Evolutionary conservation across 2,797 vertebrate species (phyloP).

Genomic region (Melanotaenia parkinsoni): DNA sequence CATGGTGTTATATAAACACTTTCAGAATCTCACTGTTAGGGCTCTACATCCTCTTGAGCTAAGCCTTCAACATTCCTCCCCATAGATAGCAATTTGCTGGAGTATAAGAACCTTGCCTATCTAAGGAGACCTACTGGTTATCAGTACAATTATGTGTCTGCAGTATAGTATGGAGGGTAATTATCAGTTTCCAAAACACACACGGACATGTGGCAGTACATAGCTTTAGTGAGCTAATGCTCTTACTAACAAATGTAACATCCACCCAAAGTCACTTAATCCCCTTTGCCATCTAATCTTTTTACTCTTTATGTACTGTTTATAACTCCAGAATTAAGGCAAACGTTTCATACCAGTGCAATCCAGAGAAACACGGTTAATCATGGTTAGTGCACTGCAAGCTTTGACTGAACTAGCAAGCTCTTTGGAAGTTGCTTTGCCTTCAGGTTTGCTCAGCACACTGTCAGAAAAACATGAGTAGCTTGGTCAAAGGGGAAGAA

Average conservation of each 20-base stretch:
- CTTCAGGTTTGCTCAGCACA: constrained; percentile 1
- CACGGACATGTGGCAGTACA: not conserved
- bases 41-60: constrained; percentile 33
- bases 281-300: not conserved
- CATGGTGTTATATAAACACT: constrained; percentile 65
- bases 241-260: not conserved
- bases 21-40: constrained; percentile 38
- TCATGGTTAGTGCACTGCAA: not conserved
- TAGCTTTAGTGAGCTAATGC: not conserved
- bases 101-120: constrained; percentile 24
- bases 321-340: not conserved
- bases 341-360: not conserved
- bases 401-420: not conserved
- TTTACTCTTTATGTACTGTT: not conserved
- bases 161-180: constrained; percentile 37
- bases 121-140: constrained; percentile 40
- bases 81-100: constrained; percentile 56
- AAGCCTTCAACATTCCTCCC: constrained; percentile 41
- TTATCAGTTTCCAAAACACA: constrained; percentile 43
- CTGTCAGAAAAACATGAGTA: constrained; percentile 8
- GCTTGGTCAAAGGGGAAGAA: constrained; percentile 8
- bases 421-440: constrained; percentile 13
- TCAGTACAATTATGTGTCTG: constrained; percentile 41
- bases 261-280: not conserved
- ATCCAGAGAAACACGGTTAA: not conserved